Base-by-base conservation (phyloP, 2,888 invertebrate species). In the Falcaria lacertinaria region DNA sequence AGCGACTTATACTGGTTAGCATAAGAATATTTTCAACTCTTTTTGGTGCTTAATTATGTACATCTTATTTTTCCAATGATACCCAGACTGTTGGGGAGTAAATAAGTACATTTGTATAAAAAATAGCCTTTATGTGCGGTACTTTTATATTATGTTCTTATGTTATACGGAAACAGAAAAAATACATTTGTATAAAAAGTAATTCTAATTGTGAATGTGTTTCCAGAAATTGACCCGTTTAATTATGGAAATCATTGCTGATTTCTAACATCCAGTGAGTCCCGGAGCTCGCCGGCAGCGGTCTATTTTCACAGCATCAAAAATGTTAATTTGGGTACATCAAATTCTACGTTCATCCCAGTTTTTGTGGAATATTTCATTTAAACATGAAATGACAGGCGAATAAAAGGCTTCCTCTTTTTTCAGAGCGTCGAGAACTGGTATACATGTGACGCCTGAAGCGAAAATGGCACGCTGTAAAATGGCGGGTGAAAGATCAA, bases 401-500 rank as follows among this genome's bases (percentile, higher is more conserved):
- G 71, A 80, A 83, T 82, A 80, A 84, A 80, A 79, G 73, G 67
- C 59, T 69, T 70, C 75, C 71, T 68, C 69, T 74, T 74, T 80
- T 81, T 78, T 74, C 67, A 70, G 71, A 55, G 67, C 60, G 63
- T 52, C 65, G 60, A 57, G 67, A 61, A 35, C 57, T 68, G 67
- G 74, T 75, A 65, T 81, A 80, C 84, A 79, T 83, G 85, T 82
- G 85, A 80, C 77, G 83, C 83, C 77, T 69, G 72, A 66, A 83
- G 82, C 78, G 79, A 86, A 85, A 89, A 86, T 83, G 83, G 80
- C 74, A 73, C 77, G 69, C 68, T 73, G 74, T 85, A 87, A 88
- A 87, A 89, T 88, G 89, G 89, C 86, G 88, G 88, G 82, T 84
- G 85, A 86, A 85, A 89, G 89, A 90, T 90, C 89, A 90, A 89